Conservation (phyloP, 1,140 invertebrate genomes). For the Zeugodacus cucurbitae region DNA sequence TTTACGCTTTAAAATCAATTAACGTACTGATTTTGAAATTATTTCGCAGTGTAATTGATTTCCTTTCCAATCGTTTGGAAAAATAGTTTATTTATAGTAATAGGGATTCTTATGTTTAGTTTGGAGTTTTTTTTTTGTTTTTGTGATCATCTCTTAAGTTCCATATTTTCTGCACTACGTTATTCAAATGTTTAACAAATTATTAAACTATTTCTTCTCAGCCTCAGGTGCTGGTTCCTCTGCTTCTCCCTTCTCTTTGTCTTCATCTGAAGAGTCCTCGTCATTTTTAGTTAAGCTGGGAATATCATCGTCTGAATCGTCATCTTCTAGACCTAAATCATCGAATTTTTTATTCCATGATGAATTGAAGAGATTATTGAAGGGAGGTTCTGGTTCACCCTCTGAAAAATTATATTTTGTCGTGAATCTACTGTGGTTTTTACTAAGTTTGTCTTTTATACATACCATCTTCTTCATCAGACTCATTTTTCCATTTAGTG, state of each 20-base stretch:
- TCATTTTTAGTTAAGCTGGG: slow-evolving; percentile 62
- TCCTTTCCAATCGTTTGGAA: background rate
- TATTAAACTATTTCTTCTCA: slow-evolving; percentile 43
- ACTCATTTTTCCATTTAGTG: slow-evolving; percentile 96
- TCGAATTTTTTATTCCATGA: slow-evolving; percentile 58
- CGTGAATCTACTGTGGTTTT: background rate
- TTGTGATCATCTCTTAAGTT: slow-evolving; percentile 1
- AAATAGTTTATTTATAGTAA: slow-evolving; percentile 20
- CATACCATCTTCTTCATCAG: slow-evolving; percentile 71
- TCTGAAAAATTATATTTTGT: slow-evolving; percentile 2
- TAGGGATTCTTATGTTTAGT: slow-evolving; percentile 18
- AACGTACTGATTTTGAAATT: background rate
- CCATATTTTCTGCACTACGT: background rate
- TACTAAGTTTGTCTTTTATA: background rate
- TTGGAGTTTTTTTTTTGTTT: slow-evolving; percentile 35
- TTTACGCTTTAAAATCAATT: background rate
- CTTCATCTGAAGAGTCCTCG: slow-evolving; percentile 54
- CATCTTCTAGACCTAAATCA: slow-evolving; percentile 58
- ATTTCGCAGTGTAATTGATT: background rate
- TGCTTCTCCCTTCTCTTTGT: slow-evolving; percentile 42
- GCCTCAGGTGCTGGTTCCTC: background rate
- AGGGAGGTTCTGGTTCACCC: background rate
- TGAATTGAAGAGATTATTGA: slow-evolving; percentile 39
- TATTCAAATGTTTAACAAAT: slow-evolving; percentile 42
- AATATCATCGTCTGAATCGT: slow-evolving; percentile 62